Evolutionary conservation across 2,113 vertebrate genomes (phyloP), one percentile per base, ranked within the genome.

Genomic region (Vulpes ferrilata): DNA sequence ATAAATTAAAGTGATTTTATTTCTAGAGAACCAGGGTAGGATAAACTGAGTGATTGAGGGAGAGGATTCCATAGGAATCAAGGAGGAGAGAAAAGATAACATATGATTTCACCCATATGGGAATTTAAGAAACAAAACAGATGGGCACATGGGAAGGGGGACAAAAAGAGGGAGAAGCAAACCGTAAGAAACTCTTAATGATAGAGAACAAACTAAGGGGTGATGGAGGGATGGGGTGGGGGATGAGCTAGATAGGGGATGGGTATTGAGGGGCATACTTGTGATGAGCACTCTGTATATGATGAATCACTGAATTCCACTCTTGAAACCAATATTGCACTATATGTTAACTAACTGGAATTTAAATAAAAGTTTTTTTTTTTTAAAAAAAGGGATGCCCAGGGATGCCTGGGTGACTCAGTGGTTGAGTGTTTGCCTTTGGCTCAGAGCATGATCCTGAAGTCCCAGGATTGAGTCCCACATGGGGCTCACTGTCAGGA

Each of bases 1-100:
- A 51, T 73, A 60, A 10, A 57, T 76, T 69, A 60, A 93, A 93
- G 25, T 90, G 84, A 81, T 55, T 57, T 69, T n/a, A 22, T 92
- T 96, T 92, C 87, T 96, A 83, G 60, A 78, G 38, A 85, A 7
- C 11, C 57, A 92, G 59, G 73, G 76, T 48, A 65, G 17, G 48
- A 65, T 65, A 32, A 80, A 38, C 43, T 62, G 59, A 11, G 8
- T 88, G 62, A 27, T 48, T 62, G 22, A 32, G 60, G 12, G 30
- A 73, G 53, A 30, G 60, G 51, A 13, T 3, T 48, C 25, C 17
- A 4, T 0, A 64, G 84, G 30, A 73, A 4, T 43, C 55, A 38
- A 82, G 73, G 25, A 15, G 15, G 13, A 38, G 69, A 73, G 35
- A 22, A 43, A 69, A 69, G 32, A n/a, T 17, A 69, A 69, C 32